Base-by-base conservation (phyloP, 2,888 invertebrate species). In the Tenthredo notha region DNA sequence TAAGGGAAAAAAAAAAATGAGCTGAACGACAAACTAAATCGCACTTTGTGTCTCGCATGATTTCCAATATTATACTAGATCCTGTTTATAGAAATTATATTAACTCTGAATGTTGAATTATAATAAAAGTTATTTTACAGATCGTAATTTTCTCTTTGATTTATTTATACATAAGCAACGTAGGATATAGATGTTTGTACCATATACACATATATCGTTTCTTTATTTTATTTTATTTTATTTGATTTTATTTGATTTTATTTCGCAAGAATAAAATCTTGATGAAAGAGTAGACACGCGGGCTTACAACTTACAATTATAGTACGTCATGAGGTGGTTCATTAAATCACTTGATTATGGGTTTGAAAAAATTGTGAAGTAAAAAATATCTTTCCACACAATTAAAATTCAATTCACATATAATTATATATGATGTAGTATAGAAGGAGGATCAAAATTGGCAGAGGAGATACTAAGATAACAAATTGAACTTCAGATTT, bases 291-390 rank as follows among this genome's bases (percentile, higher is more conserved):
- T 7, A 61, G 25, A 61, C 4, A 21, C 25, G 12, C 25, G 12
- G 21, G 61, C 61, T 25, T 25, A 6, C n/a, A 21, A 21, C 9
- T n/a, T n/a, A n/a, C n/a, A n/a, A n/a, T n/a, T n/a, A n/a, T 12
- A 25, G 5, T 40, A 7, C 72, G 18, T 72, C 72, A 10, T 40
- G 33, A 47, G 12, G 1, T 40, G 40, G 2, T 72, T 72, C n/a
- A 72, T n/a, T 72, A 33, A 37, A 10, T 9, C 72, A 15, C 72
- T 72, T 37, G 33, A 72, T 72, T 72, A 54, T n/a, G 21, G 72
- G 72, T 61, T 25, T 25, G 4, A 3, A 10, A 61, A 61, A 21
- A 21, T 61, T 10, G 4, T 0, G 12, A 61, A 10, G 3, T 25
- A 61, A 50, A 50, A n/a, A 18, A 50, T n/a, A 25, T 25, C 0